Base-by-base conservation (phyloP, 2,113 vertebrate species). In the Melanerpes formicivorus region DNA sequence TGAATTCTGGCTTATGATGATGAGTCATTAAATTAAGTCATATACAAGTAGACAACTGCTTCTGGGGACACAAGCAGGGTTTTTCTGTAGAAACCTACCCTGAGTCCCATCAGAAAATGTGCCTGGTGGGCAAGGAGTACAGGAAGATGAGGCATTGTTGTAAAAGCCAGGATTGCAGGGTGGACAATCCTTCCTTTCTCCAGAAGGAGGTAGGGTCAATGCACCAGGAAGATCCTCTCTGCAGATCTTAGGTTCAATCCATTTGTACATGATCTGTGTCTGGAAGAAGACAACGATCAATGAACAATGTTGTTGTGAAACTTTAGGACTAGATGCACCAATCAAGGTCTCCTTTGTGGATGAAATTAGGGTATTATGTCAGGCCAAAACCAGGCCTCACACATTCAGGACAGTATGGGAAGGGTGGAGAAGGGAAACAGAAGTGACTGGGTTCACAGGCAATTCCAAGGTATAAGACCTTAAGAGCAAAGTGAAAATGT, bases 151-250 rank as follows among this genome's bases (percentile, higher is more conserved):
- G 75, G 98, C 98, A 1, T 99, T 99, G 97, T 98, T 99, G 96
- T 98, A 99, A 97, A 99, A 99, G 59, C 99, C 99, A 9, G 99
- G 99, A 95, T 99, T 99, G 93, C 99, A 99, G 21, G 99, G 99
- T 4, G 99, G 99, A 79, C 99, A 99, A n/a, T 98, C 97, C 96
- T 99, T 97, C 84, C 97, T 98, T 54, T 98, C 97, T 69, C 99
- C 99, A 93, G 98, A 98, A 82, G 98, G 97, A 91, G 99, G 99
- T 58, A 99, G 95, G 11, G 90, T 93, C 93, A 98, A 91, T 4
- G 99, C 98, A 85, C 97, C 94, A 0, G 96, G 59, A 37, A 98
- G 95, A 44, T 97, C 98, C 32, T 99, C 99, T 86, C 98, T 96
- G 96, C 99, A 99, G 96, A 99, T 98, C 97, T 98, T 99, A 11